Percentiles rank a stretch among this genome's conserved stretches.
Evolutionary conservation across 2,888 invertebrate species (phyloP).

Genomic region (Priocnemis perturbator): DNA sequence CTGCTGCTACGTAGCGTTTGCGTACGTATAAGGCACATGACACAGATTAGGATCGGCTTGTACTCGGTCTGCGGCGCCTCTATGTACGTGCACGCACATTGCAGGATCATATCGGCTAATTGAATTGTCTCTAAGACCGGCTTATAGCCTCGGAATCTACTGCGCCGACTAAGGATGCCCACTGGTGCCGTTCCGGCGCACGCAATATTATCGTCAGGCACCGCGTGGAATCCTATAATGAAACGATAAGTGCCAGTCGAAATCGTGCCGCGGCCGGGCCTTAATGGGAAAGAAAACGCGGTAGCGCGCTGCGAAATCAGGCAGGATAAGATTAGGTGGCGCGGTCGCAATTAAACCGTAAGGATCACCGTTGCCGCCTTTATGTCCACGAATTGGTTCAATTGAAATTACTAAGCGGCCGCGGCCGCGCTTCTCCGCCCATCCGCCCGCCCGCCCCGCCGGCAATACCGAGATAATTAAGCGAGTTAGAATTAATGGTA

Average conservation of each 20-base stretch:
- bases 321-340: constrained; percentile 39
- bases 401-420: neutral
- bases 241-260: constrained; percentile 35
- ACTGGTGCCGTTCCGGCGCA: constrained; percentile 19
- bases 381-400: neutral
- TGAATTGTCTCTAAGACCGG: constrained; percentile 59
- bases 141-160: constrained; percentile 47
- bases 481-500: constrained; percentile 4
- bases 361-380: constrained; percentile 23
- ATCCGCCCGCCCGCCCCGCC: neutral
- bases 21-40: constrained; percentile 32
- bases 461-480: neutral
- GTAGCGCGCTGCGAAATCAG: constrained; percentile 33
- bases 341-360: constrained; percentile 40
- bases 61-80: constrained; percentile 29
- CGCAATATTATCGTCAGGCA: constrained; percentile 46
- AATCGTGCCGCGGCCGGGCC: constrained; percentile 41
- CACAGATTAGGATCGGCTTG: constrained; percentile 50
- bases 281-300: constrained; percentile 41
- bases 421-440: neutral
- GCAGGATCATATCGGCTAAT: constrained; percentile 50
- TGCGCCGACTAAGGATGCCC: constrained; percentile 36
- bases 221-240: constrained; percentile 35
- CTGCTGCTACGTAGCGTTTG: neutral
- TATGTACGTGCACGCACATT: constrained; percentile 42